Conservation (phyloP, 2,113 vertebrate genomes). For the Raja brachyura region DNA sequence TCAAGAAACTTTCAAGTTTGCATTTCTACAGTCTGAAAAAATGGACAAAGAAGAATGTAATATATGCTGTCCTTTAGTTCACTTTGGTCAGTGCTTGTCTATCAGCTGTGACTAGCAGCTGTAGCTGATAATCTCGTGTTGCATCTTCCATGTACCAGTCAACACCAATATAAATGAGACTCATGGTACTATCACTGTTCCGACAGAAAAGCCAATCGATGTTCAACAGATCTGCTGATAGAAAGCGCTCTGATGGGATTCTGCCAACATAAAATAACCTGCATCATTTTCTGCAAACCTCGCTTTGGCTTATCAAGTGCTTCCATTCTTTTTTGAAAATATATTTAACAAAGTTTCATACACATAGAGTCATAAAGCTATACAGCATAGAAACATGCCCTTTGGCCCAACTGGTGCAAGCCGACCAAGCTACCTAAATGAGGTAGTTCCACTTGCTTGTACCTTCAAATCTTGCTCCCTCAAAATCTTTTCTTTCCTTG, state of each 20-base stretch:
- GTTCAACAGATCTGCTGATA: neutral
- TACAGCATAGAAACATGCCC: too few relatives aligned
- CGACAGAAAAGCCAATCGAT: neutral
- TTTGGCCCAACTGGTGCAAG: too few relatives aligned
- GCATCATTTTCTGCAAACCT: neutral
- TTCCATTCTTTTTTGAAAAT: neutral
- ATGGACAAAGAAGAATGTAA: neutral
- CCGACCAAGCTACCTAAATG: too few relatives aligned
- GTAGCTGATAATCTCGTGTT: neutral
- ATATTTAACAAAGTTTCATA: neutral
- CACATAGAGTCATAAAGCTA: too few relatives aligned
- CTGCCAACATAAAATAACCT: neutral
- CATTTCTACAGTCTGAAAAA: neutral
- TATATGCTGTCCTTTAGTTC: neutral
- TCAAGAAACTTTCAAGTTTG: neutral
- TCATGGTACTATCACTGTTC: neutral
- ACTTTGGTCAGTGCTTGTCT: neutral
- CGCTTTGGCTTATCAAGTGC: neutral
- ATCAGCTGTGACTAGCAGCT: neutral
- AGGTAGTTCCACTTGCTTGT: too few relatives aligned
- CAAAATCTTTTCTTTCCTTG: too few relatives aligned
- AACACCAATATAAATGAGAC: neutral
- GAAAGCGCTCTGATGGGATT: neutral
- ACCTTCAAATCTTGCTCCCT: too few relatives aligned
- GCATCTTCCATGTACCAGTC: neutral